These are phyloP conservation scores for Nothocercus julius DNA, from an alignment of 2,113 vertebrate species.

Conservation along the genomic window DNA sequence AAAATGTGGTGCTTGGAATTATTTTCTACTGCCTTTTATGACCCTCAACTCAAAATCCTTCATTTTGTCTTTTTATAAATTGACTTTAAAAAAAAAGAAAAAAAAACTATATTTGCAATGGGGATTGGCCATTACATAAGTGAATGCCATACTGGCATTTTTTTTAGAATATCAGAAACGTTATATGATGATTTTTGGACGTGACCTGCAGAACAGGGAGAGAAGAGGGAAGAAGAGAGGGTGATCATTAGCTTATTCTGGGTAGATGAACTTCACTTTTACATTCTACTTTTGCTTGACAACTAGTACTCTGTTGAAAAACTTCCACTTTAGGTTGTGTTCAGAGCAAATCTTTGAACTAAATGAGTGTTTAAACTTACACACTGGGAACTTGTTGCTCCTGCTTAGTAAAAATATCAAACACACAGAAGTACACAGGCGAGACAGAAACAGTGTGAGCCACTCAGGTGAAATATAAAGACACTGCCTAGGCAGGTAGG, in stretches of 20 bases:
- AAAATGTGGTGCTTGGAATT: slow-evolving; percentile 43
- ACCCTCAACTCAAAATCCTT: background rate
- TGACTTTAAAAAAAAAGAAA: background rate
- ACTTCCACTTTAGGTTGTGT: background rate
- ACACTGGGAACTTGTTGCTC: background rate
- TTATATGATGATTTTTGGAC: background rate
- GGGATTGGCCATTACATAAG: background rate
- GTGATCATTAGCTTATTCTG: background rate
- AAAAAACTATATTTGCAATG: background rate
- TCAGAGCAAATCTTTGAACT: background rate
- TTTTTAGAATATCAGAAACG: background rate
- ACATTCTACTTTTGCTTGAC: background rate
- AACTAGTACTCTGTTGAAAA: background rate
- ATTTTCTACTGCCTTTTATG: slow-evolving; percentile 29
- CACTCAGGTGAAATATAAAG: background rate
- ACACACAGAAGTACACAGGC: background rate
- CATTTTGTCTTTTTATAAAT: background rate
- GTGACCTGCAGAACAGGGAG: background rate
- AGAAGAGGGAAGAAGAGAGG: background rate
- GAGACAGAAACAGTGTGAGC: background rate
- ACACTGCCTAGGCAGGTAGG: background rate
- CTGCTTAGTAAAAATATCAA: background rate
- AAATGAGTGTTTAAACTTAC: background rate
- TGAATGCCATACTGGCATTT: background rate
- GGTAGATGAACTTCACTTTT: background rate